A percentile compares a stretch with the other conserved stretches of the same genome.
Evolutionary conservation across 1,140 invertebrate species (phyloP).

Genomic region (Drosophila guanche): DNA sequence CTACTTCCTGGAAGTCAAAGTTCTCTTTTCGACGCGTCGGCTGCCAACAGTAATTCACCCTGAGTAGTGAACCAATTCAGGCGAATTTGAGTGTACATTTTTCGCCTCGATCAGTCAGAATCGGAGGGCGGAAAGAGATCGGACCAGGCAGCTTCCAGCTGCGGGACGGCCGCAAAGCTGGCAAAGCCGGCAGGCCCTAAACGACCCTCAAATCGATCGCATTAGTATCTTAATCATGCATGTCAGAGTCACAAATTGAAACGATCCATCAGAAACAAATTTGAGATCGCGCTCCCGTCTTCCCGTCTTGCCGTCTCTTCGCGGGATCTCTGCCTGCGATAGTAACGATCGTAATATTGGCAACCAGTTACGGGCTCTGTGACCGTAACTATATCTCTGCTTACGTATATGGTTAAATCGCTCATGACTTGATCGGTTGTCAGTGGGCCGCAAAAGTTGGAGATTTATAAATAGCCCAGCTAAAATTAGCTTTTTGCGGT

Average conservation of each 20-base stretch:
- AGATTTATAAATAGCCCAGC: slow-evolving; percentile 76
- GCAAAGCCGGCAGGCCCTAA: slow-evolving; percentile 26
- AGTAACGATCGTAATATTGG: slow-evolving; percentile 43
- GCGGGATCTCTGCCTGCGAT: slow-evolving; percentile 7
- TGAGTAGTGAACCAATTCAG: slow-evolving; percentile 44
- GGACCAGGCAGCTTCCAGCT: slow-evolving; percentile 56
- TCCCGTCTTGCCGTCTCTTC: too few species aligned
- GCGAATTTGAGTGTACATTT: slow-evolving; percentile 57
- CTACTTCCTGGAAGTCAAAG: slow-evolving; percentile 66
- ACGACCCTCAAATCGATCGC: slow-evolving; percentile 66
- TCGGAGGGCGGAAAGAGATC: slow-evolving; percentile 26
- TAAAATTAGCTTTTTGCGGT: slow-evolving; percentile 82
- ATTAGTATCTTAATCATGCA: slow-evolving; percentile 79
- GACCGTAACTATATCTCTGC: slow-evolving; percentile 73
- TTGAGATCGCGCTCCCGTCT: slow-evolving; percentile 41
- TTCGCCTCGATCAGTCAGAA: slow-evolving; percentile 21
- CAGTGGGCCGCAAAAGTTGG: slow-evolving; percentile 68
- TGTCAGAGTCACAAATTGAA: slow-evolving; percentile 75
- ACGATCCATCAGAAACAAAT: slow-evolving; percentile 73
- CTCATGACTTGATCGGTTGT: slow-evolving; percentile 66
- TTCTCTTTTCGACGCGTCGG: slow-evolving; percentile 14
- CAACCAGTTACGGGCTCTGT: slow-evolving; percentile 64
- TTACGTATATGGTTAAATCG: slow-evolving; percentile 68
- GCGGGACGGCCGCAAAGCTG: slow-evolving; percentile 26
- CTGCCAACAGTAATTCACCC: slow-evolving; percentile 9